Conservation (phyloP, 2,797 vertebrate species). For the Malurus splendens region DNA sequence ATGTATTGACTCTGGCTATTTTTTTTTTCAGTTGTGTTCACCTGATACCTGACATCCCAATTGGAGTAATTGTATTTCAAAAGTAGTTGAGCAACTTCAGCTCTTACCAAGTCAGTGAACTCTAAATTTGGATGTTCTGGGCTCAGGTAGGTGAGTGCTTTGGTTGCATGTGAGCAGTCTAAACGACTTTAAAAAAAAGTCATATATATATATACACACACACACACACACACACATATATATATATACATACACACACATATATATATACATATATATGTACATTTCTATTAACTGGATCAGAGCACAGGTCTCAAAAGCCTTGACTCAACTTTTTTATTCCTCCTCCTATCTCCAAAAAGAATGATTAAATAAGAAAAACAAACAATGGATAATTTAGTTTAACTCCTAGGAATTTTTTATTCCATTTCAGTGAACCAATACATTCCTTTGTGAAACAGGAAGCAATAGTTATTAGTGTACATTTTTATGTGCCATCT, state of each 20-base stretch:
- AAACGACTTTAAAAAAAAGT: not conserved
- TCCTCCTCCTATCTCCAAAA: not conserved
- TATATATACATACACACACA: too few species aligned
- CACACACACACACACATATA: too few species aligned
- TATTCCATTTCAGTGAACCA: slow-evolving; percentile 15
- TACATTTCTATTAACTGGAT: not conserved
- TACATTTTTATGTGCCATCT: not conserved
- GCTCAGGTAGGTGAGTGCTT: not conserved
- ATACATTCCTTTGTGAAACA: not conserved
- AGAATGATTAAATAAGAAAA: not conserved
- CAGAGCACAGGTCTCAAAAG: not conserved
- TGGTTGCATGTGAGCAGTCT: not conserved
- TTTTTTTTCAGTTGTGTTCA: not conserved
- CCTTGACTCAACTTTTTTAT: not conserved
- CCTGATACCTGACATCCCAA: not conserved
- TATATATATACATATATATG: too few species aligned
- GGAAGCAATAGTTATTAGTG: not conserved
- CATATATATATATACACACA: too few species aligned
- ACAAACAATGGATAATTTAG: not conserved
- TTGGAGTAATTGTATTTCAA: not conserved
- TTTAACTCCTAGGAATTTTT: not conserved
- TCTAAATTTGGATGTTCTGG: not conserved
- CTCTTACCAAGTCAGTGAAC: not conserved
- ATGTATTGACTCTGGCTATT: not conserved
- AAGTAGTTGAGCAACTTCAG: not conserved